A percentile compares a stretch with the other conserved stretches of the same genome.
Evolutionary conservation across 2,797 vertebrate genomes (phyloP).

Genomic region (Nannoperca obscura): DNA sequence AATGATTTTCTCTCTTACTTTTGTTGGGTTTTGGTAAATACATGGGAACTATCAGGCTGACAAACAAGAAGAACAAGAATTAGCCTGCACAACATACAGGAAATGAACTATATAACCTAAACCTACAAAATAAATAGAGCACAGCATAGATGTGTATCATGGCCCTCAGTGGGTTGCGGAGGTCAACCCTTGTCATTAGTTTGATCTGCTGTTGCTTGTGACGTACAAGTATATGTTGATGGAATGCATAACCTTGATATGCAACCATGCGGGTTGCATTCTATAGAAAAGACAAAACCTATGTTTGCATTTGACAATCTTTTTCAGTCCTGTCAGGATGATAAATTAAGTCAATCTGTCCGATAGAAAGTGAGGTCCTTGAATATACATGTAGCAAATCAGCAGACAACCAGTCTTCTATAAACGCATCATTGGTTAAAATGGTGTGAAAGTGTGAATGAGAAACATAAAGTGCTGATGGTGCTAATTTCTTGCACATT

Average conservation of each 20-base stretch:
- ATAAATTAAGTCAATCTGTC: neutral
- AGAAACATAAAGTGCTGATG: conserved; percentile 7
- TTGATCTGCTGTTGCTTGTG: neutral
- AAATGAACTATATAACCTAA: neutral
- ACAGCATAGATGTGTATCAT: neutral
- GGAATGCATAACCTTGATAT: neutral
- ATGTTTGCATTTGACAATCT: neutral
- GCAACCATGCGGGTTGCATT: neutral
- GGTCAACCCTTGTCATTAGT: neutral
- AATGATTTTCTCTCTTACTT: neutral
- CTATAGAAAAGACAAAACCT: neutral
- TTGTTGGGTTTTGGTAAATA: neutral
- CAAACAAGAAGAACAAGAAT: neutral
- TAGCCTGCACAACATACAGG: neutral
- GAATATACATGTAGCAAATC: neutral
- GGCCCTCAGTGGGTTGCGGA: neutral
- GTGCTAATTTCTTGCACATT: conserved; percentile 13
- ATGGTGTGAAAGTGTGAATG: neutral
- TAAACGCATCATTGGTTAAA: neutral
- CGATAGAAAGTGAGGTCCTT: neutral
- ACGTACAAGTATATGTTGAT: too few relatives aligned
- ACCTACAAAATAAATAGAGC: accelerated
- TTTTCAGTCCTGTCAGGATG: neutral
- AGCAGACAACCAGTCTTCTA: neutral
- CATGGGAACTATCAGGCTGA: neutral